Base-by-base conservation (phyloP, 2,888 invertebrate genomes). In the Muschampia staudingeri region DNA sequence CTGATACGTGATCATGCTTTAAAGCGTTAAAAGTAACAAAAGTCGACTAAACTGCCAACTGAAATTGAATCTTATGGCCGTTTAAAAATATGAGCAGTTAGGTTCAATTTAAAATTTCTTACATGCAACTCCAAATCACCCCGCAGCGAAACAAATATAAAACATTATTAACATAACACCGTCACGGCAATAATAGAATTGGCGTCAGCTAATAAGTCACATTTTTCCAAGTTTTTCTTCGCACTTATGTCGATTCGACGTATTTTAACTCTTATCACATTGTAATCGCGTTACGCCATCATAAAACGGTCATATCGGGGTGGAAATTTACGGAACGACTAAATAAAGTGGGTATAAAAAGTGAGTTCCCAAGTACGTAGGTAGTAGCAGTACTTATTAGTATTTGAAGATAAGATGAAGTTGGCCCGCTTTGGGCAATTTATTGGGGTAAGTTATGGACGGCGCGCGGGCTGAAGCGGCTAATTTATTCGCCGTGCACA, bases 401-500 rank as follows among this genome's bases (percentile, higher is more conserved):
- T 96, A 95, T 96, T 96, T 95, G 94, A 95, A 96, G 95, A 96
- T 96, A 96, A 96, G 96, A 96, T 97, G 95, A 96, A 96, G 96
- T 97, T 96, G 93, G 95, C 95, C 95, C 96, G 96, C 95, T 96
- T 96, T 95, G 93, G 96, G 95, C 95, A 96, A 96, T 96, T 97
- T 96, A 96, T 96, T 95, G 96, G 96, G 95, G 97, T 96, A 96
- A 97, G 97, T 97, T 95, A 97, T 96, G 96, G 96, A 93, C 94
- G 95, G 95, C 94, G 95, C 95, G 95, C 95, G 94, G 95, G 94
- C 95, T 94, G 93, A 94, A 92, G 95, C 94, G 94, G 95, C 96
- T 96, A 97, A 97, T 96, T 97, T 97, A 97, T 97, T 96, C 97
- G 95, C 96, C 96, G 96, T 96, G 96, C 97, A 97, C 97, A 97